Evolutionary conservation across 2,888 invertebrate genomes (phyloP), one percentile per base, ranked within the genome.

Genomic region (Polydrusus pterygomalis): DNA sequence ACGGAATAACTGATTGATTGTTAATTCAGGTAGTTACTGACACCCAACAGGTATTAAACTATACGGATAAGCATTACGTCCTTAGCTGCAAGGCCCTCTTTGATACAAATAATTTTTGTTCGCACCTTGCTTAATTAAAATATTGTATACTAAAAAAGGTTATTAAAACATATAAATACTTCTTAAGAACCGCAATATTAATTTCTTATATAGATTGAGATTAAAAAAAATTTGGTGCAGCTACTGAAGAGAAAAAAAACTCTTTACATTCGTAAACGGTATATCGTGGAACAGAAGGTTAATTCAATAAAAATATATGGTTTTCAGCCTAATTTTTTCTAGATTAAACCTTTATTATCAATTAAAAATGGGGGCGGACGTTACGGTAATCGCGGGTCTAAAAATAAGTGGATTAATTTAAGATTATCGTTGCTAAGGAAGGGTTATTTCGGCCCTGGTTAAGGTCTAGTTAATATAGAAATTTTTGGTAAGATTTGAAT

Each of bases 291-390:
- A 60, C 38, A 15, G 17, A 34, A 38, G 18, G 49, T 65, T 72
- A 68, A 75, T 68, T 72, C 43, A 68, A 75, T 72, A 72, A 71
- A 75, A 65, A 68, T 68, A 63, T 45, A 72, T 68, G 63, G 56
- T 60, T 76, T 70, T 40, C 70, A 75, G 43, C 38, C 64, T 70
- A 65, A 75, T 70, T 70, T 70, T 74, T 72, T 71, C 45, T 68
- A 72, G 68, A 75, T 71, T 75, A 75, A 71, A 34, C 75, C 54
- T 51, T 62, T 8, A 68, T 62, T 68, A 71, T 56, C 60, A 68
- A 75, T 72, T 75, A 75, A 71, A 68, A 43, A 54, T 34, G 71
- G 62, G 68, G 71, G 75, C 75, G 68, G 71, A 71, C 75, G 70
- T 54, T 25, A 17, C 67, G 17, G 34, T 60, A 60, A n/a, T n/a